Base-by-base conservation (phyloP, 2,113 vertebrate genomes). In the Pelvicachromis taeniatus region DNA sequence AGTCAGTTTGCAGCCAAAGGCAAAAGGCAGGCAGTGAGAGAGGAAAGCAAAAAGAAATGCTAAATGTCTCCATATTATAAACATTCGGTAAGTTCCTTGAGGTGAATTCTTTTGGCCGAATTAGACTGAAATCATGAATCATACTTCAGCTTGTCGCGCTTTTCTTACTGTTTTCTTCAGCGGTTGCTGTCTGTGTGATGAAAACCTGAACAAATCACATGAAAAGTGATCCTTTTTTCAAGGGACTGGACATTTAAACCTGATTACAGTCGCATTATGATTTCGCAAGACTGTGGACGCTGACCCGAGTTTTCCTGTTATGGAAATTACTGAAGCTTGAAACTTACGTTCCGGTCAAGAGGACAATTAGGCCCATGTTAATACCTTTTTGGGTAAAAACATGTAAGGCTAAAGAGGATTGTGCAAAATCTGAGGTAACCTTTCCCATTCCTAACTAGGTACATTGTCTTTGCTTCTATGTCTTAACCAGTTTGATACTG, bases 321-420 rank as follows among this genome's bases (percentile, higher is more conserved):
- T 86, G 88, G 86, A 93, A 92, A 86, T 86, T 11, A 83, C 59
- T 88, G 80, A 89, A 78, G 84, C 78, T 81, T 88, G 33, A 19
- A 87, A 82, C 78, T 78, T 82, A 13, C 61, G 54, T 83, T 80
- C 73, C 81, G 78, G 83, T 93, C 83, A 90, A 75, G 59, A 79
- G 65, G 77, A 80, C 56, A 54, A 35, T 80, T 48, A 14, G 23
- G 61, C 7, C 17, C 33, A 75, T 45, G 65, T 61, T 84, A 55
- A 90, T 91, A 53, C 88, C 91, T 88, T 93, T 93, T 92, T 85
- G 89, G 92, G 31, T 86, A 91, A 88, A 91, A 91, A 86, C 45
- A 68, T 14, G 1, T 45, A 77, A 83, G 7, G 16, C 55, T n/a
- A 11, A 54, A 85, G 42, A 80, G 79, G 40, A 61, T 53, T 86